Conservation (phyloP, 1,140 invertebrate genomes). For the Lordiphosa collinella region DNA sequence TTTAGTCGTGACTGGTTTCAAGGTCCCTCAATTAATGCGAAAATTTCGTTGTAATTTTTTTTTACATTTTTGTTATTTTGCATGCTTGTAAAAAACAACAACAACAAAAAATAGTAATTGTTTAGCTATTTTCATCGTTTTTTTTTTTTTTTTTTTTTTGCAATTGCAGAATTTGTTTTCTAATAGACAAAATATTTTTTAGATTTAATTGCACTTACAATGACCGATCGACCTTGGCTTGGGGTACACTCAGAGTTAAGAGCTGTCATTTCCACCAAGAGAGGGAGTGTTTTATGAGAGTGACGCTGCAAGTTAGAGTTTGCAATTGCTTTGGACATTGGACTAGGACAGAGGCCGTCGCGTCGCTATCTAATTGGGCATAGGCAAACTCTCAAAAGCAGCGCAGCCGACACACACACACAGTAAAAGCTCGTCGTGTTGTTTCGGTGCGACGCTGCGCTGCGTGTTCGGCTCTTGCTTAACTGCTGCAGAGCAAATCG, state of each 20-base stretch:
- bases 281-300: background rate
- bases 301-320: background rate
- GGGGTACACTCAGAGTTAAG: slow-evolving; percentile 1
- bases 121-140: slow-evolving; percentile 37
- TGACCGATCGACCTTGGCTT: slow-evolving; percentile 44
- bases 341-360: too few species aligned
- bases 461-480: too few species aligned
- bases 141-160: slow-evolving; percentile 16
- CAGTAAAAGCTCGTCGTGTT: too few species aligned
- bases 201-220: slow-evolving; percentile 58
- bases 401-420: too few species aligned
- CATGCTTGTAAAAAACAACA: slow-evolving; percentile 58
- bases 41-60: slow-evolving; percentile 68
- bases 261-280: slow-evolving; percentile 36
- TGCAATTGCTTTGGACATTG: background rate
- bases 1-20: slow-evolving; percentile 76
- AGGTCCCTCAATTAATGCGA: slow-evolving; percentile 75
- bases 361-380: too few species aligned
- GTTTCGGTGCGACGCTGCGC: too few species aligned
- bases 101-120: slow-evolving; percentile 68
- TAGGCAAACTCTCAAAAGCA: too few species aligned
- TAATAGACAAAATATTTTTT: slow-evolving; percentile 73
- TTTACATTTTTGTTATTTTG: slow-evolving; percentile 27
- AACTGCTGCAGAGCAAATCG: too few species aligned
- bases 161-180: slow-evolving; percentile 39